Evolutionary conservation across 2,888 invertebrate genomes (phyloP).

Genomic region (Herminia tarsipennalis): DNA sequence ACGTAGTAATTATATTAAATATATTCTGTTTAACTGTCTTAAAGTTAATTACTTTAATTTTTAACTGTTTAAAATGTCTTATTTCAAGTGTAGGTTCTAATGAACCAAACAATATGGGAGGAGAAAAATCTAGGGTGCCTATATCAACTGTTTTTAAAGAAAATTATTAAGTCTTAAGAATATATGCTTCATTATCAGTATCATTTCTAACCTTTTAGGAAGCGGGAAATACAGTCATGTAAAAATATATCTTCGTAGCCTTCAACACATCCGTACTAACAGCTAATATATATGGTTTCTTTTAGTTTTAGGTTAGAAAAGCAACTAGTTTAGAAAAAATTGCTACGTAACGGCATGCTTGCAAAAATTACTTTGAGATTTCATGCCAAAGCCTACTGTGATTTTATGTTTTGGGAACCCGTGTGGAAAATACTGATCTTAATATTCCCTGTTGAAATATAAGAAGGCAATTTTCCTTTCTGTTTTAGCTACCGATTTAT

Average conservation of each 20-base stretch:
- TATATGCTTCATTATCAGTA: no score
- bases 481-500: background rate
- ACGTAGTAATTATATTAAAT: no score
- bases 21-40: no score
- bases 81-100: no score
- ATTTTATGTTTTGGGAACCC: conserved; percentile 24
- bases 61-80: no score
- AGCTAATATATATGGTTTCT: conserved; percentile 19
- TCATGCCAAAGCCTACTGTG: conserved; percentile 7
- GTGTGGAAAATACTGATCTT: conserved; percentile 1
- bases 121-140: no score
- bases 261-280: conserved; percentile 16
- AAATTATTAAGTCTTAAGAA: no score
- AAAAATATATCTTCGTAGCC: conserved; percentile 20
- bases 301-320: no score
- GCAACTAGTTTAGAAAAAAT: conserved; percentile 21
- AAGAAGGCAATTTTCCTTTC: conserved; percentile 1
- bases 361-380: conserved; percentile 26
- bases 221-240: conserved; percentile 28
- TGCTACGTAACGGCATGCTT: conserved; percentile 17
- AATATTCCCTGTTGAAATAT: no score
- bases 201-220: conserved; percentile 19
- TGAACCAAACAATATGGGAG: no score
- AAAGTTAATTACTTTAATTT: no score
- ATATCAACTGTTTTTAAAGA: no score